Evolutionary conservation across 2,797 vertebrate genomes (phyloP).

Genomic region (Bovichtus variegatus): DNA sequence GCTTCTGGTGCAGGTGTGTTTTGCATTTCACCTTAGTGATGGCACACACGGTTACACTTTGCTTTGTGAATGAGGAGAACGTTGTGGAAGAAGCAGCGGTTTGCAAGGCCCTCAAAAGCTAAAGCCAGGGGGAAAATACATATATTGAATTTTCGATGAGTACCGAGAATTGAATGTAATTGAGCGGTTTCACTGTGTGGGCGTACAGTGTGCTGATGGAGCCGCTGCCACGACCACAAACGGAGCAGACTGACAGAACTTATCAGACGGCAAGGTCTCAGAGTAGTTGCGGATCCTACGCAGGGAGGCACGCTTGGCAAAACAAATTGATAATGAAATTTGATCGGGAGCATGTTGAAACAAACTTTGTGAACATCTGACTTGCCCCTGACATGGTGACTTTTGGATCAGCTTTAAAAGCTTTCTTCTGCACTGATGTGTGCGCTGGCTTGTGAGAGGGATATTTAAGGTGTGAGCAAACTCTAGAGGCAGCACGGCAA

Average conservation of each 20-base stretch:
- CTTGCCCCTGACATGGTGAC: not conserved
- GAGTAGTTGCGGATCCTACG: slow-evolving; percentile 3
- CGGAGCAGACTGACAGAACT: slow-evolving; percentile 4
- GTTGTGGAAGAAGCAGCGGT: slow-evolving; percentile 18
- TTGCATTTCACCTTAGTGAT: slow-evolving; percentile 22
- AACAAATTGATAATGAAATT: slow-evolving; percentile 18
- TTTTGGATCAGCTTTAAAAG: slow-evolving; percentile 1
- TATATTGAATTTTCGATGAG: slow-evolving; percentile 46
- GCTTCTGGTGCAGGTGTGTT: not conserved
- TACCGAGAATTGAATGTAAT: slow-evolving; percentile 27
- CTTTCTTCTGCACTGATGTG: not conserved
- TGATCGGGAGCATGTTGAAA: slow-evolving; percentile 4
- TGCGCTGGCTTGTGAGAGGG: not conserved
- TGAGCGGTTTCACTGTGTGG: slow-evolving; percentile 31
- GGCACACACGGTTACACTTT: slow-evolving; percentile 24
- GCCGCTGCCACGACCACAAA: slow-evolving; percentile 23
- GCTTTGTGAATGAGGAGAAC: slow-evolving; percentile 24
- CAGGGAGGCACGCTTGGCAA: not conserved
- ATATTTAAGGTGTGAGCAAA: not conserved
- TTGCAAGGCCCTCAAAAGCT: slow-evolving; percentile 34
- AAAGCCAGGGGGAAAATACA: slow-evolving; percentile 17
- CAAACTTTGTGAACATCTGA: slow-evolving; percentile 1
- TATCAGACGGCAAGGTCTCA: slow-evolving; percentile 23
- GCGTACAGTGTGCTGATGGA: slow-evolving; percentile 27
- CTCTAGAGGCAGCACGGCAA: not conserved